Evolutionary conservation across 2,888 invertebrate species (phyloP).

Genomic region (Phyllotreta striolata): DNA sequence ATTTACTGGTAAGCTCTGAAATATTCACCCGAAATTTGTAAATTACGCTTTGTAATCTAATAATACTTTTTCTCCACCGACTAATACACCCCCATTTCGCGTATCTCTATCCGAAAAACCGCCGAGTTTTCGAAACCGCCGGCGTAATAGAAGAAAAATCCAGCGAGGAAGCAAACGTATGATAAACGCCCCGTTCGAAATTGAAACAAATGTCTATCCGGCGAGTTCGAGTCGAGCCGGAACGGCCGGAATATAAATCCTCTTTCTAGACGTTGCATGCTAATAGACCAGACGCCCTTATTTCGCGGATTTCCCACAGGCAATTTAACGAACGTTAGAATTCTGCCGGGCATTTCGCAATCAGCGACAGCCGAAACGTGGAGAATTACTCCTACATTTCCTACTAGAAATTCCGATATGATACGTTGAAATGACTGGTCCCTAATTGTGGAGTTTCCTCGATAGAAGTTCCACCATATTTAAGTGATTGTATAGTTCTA

Average conservation of each 20-base stretch:
- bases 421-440: too few relatives aligned
- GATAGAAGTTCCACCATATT: too few relatives aligned
- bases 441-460: too few relatives aligned
- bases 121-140: too few relatives aligned
- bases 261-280: slow-evolving; percentile 9
- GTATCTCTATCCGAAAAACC: too few relatives aligned
- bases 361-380: background rate
- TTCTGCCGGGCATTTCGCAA: slow-evolving; percentile 2
- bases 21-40: too few relatives aligned
- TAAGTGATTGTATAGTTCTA: too few relatives aligned
- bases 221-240: slow-evolving; percentile 3
- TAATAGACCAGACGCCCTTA: slow-evolving; percentile 8
- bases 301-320: slow-evolving; percentile 8
- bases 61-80: too few relatives aligned
- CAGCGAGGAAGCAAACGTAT: background rate
- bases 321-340: slow-evolving; percentile 8
- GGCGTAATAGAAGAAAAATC: slow-evolving; percentile 1
- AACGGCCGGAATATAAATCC: background rate
- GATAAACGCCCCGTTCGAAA: slow-evolving; percentile 1
- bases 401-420: too few relatives aligned
- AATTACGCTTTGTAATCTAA: too few relatives aligned
- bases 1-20: too few relatives aligned
- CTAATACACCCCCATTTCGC: too few relatives aligned
- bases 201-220: slow-evolving; percentile 11
- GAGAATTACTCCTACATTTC: background rate